A percentile compares a stretch with the other conserved stretches of the same genome.
These are phyloP conservation scores for Syngnathus typhle DNA, from an alignment of 2,113 vertebrate genomes.

Conservation along the genomic window DNA sequence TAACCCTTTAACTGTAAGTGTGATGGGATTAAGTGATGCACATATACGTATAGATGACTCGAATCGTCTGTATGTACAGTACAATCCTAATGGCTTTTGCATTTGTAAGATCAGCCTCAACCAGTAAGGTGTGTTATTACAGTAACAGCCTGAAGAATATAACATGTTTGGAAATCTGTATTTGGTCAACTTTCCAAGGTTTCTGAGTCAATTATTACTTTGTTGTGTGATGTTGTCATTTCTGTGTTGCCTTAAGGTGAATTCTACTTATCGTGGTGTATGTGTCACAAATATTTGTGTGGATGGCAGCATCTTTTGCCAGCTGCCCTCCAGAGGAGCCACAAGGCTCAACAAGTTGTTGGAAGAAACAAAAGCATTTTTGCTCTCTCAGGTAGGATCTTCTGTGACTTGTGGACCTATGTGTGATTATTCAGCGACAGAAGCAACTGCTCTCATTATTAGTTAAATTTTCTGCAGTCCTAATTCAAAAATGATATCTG, in stretches of 20 bases:
- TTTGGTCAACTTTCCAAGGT: neutral
- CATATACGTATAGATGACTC: neutral
- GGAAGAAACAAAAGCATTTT: slow-evolving; percentile 77
- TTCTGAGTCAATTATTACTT: neutral
- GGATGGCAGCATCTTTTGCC: slow-evolving; percentile 84
- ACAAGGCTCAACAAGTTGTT: slow-evolving; percentile 74
- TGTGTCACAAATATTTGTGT: slow-evolving; percentile 81
- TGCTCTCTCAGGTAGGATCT: slow-evolving; percentile 74
- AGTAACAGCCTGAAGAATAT: neutral
- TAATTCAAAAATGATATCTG: slow-evolving; percentile 2
- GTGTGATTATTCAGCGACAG: neutral
- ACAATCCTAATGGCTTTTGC: neutral
- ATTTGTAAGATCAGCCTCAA: neutral
- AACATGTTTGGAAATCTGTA: neutral
- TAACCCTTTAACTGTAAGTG: slow-evolving; percentile 77
- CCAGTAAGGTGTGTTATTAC: neutral
- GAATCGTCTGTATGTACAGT: neutral
- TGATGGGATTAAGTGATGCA: neutral
- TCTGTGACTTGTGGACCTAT: neutral
- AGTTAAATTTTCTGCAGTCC: neutral
- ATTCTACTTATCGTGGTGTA: slow-evolving; percentile 74
- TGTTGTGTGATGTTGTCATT: neutral
- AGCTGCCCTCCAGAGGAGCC: slow-evolving; percentile 82
- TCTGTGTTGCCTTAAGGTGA: slow-evolving; percentile 67
- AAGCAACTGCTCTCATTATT: neutral